Base-by-base conservation (phyloP, 2,888 invertebrate species). In the Notocelia uddmanniana region DNA sequence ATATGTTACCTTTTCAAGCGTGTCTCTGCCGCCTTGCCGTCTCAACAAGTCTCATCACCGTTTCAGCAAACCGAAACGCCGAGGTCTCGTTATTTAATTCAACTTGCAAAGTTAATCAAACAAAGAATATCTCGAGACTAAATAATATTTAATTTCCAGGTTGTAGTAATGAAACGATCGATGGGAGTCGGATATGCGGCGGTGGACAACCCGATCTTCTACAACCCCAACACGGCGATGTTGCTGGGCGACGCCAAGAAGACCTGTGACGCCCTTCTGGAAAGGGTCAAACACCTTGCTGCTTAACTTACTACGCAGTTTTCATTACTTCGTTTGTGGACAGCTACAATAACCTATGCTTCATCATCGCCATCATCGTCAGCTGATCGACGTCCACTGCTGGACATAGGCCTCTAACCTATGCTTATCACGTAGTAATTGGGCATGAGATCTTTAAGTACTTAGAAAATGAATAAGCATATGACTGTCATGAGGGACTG, bases 131-230 rank as follows among this genome's bases (percentile, higher is more conserved):
- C n/a, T n/a, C n/a, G n/a, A n/a, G n/a, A n/a, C n/a, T n/a, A n/a
- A 31, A 31, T 31, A 31, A 31, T 31, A 31, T 31, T 63, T 26
- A 62, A n/a, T 63, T 78, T 79, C 21, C 78, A 97, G 97, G 97
- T 97, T 58, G 96, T 98, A 59, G 97, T 98, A 10, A 97, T 98
- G 97, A 98, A 98, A 93, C 94, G 98, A 79, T 97, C 97, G 0
- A 95, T 98, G 81, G 98, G 97, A 64, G 97, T 97, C 0, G 96
- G 98, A 1, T 98, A 98, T 87, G 98, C 98, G 0, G 98, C 98
- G 0, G 98, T 98, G 0, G 98, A 98, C 89, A 98, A 98, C 89
- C 98, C 98, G 8, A 96, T 98, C 76, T 98, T 98, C 94, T 98
- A 97, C 94, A 98, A 97, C 86, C 95, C 96, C 19, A 98, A 98